These are phyloP conservation scores for Gymnodraco acuticeps DNA, from an alignment of 2,797 vertebrate species.

Conservation along the genomic window DNA sequence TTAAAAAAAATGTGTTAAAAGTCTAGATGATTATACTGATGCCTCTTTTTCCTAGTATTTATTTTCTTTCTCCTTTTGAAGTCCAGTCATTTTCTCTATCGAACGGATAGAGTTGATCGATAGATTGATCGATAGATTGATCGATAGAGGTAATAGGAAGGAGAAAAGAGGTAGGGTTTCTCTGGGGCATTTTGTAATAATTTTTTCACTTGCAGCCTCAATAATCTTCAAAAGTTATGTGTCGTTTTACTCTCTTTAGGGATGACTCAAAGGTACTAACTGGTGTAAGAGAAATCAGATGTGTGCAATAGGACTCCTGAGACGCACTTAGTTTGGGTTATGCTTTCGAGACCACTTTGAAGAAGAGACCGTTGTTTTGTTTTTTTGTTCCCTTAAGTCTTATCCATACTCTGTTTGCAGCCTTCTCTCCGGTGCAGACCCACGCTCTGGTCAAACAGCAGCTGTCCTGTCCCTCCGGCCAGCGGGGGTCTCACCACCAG, in stretches of 20 bases:
- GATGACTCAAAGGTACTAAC: too few species aligned
- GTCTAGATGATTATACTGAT: too few species aligned
- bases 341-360: background rate
- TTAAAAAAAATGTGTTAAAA: too few species aligned
- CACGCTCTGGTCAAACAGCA: constrained; percentile 91
- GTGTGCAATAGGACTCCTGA: too few species aligned
- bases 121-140: background rate
- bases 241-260: too few species aligned
- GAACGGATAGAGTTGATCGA: background rate
- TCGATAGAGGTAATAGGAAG: background rate
- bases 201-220: background rate
- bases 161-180: background rate
- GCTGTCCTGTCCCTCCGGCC: constrained; percentile 83
- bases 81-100: too few species aligned
- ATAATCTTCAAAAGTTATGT: background rate
- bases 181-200: background rate
- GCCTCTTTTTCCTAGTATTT: too few species aligned
- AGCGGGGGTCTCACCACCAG: constrained; percentile 90
- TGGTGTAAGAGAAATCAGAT: too few species aligned
- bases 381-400: background rate
- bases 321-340: too few species aligned
- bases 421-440: constrained; percentile 89
- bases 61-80: too few species aligned
- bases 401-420: constrained; percentile 69
- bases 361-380: background rate